phyloP scores from a whole-genome alignment of 2,888 invertebrate genomes.

The Willowsia nigromaculata region DNA sequence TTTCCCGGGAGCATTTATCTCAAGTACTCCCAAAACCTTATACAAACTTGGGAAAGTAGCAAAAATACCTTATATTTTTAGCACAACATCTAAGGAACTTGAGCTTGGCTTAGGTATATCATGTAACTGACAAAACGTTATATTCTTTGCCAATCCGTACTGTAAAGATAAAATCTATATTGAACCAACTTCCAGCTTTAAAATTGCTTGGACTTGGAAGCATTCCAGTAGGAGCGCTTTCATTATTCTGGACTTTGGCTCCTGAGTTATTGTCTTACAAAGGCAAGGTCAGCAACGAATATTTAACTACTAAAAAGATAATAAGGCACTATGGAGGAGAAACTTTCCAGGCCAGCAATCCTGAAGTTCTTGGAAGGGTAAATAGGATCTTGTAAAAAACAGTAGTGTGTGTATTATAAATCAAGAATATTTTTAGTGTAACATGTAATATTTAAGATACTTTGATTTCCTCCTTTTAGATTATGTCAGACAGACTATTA shows the following conservation, averaged over 20 bases:
- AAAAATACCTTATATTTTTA: conserved; percentile 66
- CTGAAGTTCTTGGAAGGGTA: conserved; percentile 62
- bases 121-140: too few relatives aligned
- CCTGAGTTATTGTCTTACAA: conserved; percentile 66
- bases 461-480: too few relatives aligned
- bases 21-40: conserved; percentile 55
- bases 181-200: too few relatives aligned
- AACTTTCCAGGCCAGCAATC: conserved; percentile 48
- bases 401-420: too few relatives aligned
- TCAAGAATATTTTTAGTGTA: too few relatives aligned
- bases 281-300: conserved; percentile 65
- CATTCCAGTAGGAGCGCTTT: conserved; percentile 49
- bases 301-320: conserved; percentile 59
- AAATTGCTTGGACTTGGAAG: conserved; percentile 62
- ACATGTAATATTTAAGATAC: too few relatives aligned
- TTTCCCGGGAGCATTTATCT: conserved; percentile 59
- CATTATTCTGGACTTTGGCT: conserved; percentile 65
- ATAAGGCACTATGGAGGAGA: conserved; percentile 68
- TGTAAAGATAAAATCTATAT: too few relatives aligned
- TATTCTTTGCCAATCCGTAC: too few relatives aligned
- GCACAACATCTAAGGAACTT: conserved; percentile 69
- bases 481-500: conserved; percentile 68
- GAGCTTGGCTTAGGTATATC: conserved; percentile 66
- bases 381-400: too few relatives aligned
- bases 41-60: conserved; percentile 65